Base-by-base conservation (phyloP, 1,140 invertebrate genomes). In the Drosophila lacteicornis region DNA sequence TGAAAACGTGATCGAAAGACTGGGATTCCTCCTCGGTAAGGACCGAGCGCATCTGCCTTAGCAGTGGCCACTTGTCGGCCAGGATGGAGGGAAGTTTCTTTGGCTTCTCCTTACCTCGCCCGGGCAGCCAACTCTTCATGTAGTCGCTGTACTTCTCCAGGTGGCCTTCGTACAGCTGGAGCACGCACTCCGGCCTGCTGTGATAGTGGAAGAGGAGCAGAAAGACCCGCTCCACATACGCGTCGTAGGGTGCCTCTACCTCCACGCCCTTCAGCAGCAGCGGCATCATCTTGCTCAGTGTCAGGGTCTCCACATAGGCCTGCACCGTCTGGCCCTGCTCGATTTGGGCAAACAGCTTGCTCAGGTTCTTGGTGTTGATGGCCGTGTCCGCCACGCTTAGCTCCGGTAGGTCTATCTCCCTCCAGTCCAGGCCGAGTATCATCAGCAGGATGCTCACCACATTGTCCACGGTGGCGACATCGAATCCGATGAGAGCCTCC, bases 401-500 rank as follows among this genome's bases (percentile, higher is more conserved):
- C 22, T 70, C 53, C 0, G 88, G 88, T 12, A 80, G 25, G 19
- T 82, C 53, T 5, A 91, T 76, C 17, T 84, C 4, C 0, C 65
- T 47, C 43, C 87, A 56, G 27, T 90, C 74, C 33, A 79, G 61
- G 38, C 80, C 73, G 0, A 92, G 62, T 30, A 88, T 66, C 15
- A 46, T 80, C 13, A 90, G 42, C 30, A 92, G 50, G 25, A 92
- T 91, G 27, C 40, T 73, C 0, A 67, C 67, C 11, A 92, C 86
- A 57, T 79, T 75, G 17, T 79, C 70, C 12, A 90, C 86, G 1
- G 67, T 79, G 6, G 58, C 67, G 0, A 58, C 58, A 57, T 93
- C 75, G n/a, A 86, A 80, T 11, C 82, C 81, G 11, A 78, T 67
- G 0, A 93, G 90, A 2, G 94, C 93, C 79, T 96, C 94, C 13